Evolutionary conservation across 2,888 invertebrate species (phyloP).

Genomic region (Gryllus longicercus): DNA sequence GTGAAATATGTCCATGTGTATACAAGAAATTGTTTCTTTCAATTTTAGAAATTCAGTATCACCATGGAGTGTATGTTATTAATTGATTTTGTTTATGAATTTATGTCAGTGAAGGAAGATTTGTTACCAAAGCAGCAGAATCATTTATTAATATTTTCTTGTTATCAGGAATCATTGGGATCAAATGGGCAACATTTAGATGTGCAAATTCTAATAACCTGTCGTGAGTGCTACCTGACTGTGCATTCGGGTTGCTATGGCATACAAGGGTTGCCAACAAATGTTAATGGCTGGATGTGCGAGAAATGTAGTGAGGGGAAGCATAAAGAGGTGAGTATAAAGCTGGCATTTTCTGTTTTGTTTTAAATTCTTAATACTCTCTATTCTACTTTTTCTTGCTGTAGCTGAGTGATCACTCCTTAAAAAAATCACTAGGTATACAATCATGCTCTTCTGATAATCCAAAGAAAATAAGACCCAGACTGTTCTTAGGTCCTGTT

Average conservation of each 20-base stretch:
- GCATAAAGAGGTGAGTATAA: slow-evolving; percentile 43
- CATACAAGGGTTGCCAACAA: slow-evolving; percentile 33
- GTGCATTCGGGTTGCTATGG: slow-evolving; percentile 57
- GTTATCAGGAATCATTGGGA: slow-evolving; percentile 20
- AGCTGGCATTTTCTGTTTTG: not conserved
- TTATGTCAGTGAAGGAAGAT: not conserved
- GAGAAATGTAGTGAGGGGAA: slow-evolving; percentile 48
- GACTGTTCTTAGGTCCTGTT: too few relatives aligned
- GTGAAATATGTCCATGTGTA: too few relatives aligned
- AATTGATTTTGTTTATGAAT: not conserved
- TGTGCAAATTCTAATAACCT: slow-evolving; percentile 48
- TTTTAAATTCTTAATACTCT: not conserved
- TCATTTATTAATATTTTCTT: not conserved
- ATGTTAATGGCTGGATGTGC: slow-evolving; percentile 47
- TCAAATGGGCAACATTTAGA: slow-evolving; percentile 29
- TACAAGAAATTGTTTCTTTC: too few relatives aligned
- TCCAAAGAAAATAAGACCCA: too few relatives aligned
- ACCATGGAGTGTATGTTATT: not conserved
- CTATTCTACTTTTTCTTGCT: too few relatives aligned
- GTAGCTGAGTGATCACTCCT: too few relatives aligned
- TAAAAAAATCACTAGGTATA: too few relatives aligned
- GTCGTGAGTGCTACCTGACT: slow-evolving; percentile 54
- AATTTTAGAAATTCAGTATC: too few relatives aligned
- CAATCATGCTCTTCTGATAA: too few relatives aligned
- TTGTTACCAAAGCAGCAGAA: not conserved